Evolutionary conservation across 2,113 vertebrate genomes (phyloP).

Genomic region (Calidris pugnax): DNA sequence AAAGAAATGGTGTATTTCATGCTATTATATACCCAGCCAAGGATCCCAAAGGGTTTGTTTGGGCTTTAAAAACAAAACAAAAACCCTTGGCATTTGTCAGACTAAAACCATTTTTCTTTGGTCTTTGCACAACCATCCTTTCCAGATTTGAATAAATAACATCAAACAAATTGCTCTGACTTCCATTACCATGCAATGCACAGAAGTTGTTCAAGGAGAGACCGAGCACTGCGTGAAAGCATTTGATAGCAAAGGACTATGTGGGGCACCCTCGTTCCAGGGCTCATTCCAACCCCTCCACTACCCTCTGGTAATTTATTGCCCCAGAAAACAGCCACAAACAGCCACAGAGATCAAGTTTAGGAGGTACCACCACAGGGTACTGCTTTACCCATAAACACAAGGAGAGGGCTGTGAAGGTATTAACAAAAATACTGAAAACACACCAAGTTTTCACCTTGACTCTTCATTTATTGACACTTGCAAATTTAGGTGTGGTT

Average conservation of each 20-base stretch:
- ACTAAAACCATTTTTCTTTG: constrained; percentile 58
- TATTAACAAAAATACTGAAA: not conserved
- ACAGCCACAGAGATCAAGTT: not conserved
- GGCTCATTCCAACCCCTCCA: not conserved
- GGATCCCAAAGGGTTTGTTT: constrained; percentile 56
- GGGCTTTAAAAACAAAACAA: constrained; percentile 61
- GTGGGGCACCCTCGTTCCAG: not conserved
- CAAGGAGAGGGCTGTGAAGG: not conserved
- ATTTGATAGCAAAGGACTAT: not conserved
- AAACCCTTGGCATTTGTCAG: constrained; percentile 57
- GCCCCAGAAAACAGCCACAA: not conserved
- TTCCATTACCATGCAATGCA: not conserved
- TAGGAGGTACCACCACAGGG: not conserved
- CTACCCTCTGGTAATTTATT: not conserved
- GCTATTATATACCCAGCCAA: constrained; percentile 52
- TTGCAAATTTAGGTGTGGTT: not conserved
- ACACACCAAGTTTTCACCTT: not conserved
- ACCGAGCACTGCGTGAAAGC: not conserved
- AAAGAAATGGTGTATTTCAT: constrained; percentile 59
- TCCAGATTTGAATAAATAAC: constrained; percentile 55
- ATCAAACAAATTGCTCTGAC: constrained; percentile 44
- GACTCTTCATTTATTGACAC: not conserved
- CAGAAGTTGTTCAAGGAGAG: not conserved
- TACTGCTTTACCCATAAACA: not conserved
- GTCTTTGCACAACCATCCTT: constrained; percentile 45